Evolutionary conservation across 1,140 invertebrate species (phyloP), one percentile per base, ranked within the genome.

Genomic region (Leguminivora glycinivorella): DNA sequence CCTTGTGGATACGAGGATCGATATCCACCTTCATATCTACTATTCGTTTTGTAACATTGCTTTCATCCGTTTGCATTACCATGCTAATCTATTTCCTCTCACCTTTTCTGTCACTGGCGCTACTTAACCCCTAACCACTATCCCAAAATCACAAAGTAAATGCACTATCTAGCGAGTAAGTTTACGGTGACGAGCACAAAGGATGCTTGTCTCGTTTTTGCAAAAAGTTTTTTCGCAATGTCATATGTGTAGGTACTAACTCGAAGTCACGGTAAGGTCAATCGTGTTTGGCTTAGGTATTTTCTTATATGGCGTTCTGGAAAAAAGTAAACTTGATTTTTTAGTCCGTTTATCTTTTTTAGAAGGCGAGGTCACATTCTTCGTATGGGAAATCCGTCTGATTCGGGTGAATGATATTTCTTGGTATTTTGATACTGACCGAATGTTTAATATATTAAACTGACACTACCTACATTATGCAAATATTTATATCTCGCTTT

Each of bases 201-300:
- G 68, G 68, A 31, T 67, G 67, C 34, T 34, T 68, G 67, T 40
- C 22, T 56, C 5, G 6, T 68, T 40, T 68, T 69, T 69, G 6
- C 47, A 43, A 38, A 69, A 68, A 31, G 40, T 52, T 69, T 52
- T 68, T 69, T 69, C 38, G 40, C 68, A 69, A 69, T 69, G 68
- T 69, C 68, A 69, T 69, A 31, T 69, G 40, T 68, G 68, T 67
- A 67, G 66, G 66, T 67, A 67, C 66, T n/a, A 52, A 22, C 10
- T 14, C 12, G 25, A 12, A 69, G 68, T 69, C 68, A 56, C 26
- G 43, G 14, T 31, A 56, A 69, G 68, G 68, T 69, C 68, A 56
- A 56, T 22, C 26, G 22, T 69, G 29, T 69, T 69, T 69, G 34
- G 38, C 38, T 22, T 67, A 43, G 38, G 66, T 67, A 67, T 40